A percentile compares a stretch with the other conserved stretches of the same genome.
Conservation (phyloP, 2,797 vertebrate genomes). For the Lacerta viridis region DNA sequence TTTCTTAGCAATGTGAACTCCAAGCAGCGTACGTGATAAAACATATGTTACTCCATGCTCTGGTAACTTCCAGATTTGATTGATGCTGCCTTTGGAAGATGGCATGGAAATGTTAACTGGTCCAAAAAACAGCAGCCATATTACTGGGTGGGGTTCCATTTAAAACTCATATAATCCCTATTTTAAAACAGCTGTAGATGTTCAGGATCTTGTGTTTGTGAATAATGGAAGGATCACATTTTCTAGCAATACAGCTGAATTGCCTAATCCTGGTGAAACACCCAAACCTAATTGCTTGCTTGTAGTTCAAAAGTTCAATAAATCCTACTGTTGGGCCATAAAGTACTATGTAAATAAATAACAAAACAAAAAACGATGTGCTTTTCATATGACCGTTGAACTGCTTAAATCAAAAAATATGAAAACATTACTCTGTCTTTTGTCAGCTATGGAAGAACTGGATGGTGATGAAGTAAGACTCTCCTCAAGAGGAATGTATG, state of each 20-base stretch:
- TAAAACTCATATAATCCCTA: no score
- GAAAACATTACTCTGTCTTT: conserved; percentile 23
- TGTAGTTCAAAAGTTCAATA: neutral
- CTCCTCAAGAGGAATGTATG: conserved; percentile 94
- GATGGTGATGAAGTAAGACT: conserved; percentile 96
- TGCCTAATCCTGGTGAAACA: neutral
- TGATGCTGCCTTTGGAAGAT: neutral
- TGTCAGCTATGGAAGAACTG: conserved; percentile 95
- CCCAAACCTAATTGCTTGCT: neutral
- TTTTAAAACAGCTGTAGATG: no score
- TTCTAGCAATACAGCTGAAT: neutral
- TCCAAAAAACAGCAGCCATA: no score
- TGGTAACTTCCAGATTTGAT: neutral
- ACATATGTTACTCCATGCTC: neutral
- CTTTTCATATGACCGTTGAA: conserved; percentile 21
- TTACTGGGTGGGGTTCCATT: no score
- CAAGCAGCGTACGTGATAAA: neutral
- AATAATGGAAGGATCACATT: neutral
- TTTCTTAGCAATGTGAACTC: neutral
- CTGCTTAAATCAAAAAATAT: conserved; percentile 33
- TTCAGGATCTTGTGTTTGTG: no score
- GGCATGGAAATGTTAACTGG: no score
- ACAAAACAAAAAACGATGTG: neutral
- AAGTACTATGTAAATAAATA: neutral
- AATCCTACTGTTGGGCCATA: neutral